Evolutionary conservation across 2,888 invertebrate species (phyloP), one percentile per base, ranked within the genome.

Genomic region (Acrobasis repandana): DNA sequence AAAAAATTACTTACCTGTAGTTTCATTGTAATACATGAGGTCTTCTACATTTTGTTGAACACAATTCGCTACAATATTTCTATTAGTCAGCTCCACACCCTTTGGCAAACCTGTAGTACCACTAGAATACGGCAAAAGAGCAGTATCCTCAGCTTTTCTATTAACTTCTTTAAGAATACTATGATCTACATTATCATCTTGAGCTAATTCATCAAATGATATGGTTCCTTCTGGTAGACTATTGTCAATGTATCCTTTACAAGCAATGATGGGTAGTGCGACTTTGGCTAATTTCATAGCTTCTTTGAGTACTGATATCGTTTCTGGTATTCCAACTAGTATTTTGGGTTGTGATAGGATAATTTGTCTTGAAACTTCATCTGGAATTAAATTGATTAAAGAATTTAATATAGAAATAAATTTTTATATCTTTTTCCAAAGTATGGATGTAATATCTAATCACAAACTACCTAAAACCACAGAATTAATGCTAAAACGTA

Each of bases 71-170:
- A 93, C 80, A 6, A 94, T 71, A 79, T 93, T 94, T 58, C 71
- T 84, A 79, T 96, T 94, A 0, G 93, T 92, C 0, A 96, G 77
- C 72, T 94, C 92, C 0, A 96, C 96, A 1, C 95, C 96, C 90
- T 96, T 96, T 0, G 96, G 95, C 49, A 95, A 71, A 0, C 97
- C 97, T 0, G 97, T 97, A 0, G 97, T 97, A 0, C 96, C 96
- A 78, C 96, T 97, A 2, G 97, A 97, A 86, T 95, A 97, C 0
- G 96, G 97, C 61, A 97, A 74, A 20, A 96, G 82, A 0, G 93
- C 93, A 2, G 94, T 83, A 69, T 96, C 95, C 10, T 94, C 87
- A 1, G 90, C 71, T 14, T 71, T 76, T 51, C 78, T 79, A 1
- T 73, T 77, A 43, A 87, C 83, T n/a, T 85, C 72, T 63, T 82